Evolutionary conservation across 2,888 invertebrate species (phyloP), one percentile per base, ranked within the genome.

Genomic region (Apamea crenata): DNA sequence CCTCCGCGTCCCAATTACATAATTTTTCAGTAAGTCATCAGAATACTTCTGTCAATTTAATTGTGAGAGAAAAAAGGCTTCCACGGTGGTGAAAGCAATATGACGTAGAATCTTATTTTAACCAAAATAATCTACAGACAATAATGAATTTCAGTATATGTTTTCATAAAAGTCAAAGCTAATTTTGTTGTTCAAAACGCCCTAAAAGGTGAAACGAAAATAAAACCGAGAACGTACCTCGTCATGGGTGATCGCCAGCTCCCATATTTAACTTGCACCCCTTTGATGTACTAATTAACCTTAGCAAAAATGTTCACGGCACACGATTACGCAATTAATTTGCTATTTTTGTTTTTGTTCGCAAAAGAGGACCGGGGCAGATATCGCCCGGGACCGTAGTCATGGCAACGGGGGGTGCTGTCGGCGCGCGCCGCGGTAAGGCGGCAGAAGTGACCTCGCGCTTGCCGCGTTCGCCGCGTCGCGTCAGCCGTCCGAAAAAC

Each of bases 321-420:
- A 94, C 94, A 94, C 94, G 94, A 94, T 96, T 96, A 95, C 95
- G 96, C 94, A 95, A 96, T 96, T 96, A 96, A 96, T 96, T 95
- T 93, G 95, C 95, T 96, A 96, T 96, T 96, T 96, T 96, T 96
- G 95, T 96, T 96, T 96, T 96, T 94, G 93, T 94, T 91, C 93
- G 91, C 91, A 88, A 92, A 90, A 92, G 93, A 94, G 94, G 94
- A 94, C 92, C 81, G 92, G 93, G 94, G 94, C 92, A 93, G 95
- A 94, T 94, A 95, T 94, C 94, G 96, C 96, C 96, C 94, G 94
- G 95, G 96, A 95, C 93, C 88, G 96, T 96, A 87, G 94, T 84
- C 93, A 96, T 96, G 94, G 93, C 74, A 80, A 96, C 96, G 93
- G 93, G 95, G 95, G 95, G 95, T 95, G 95, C 94, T 91, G 92